Percentiles rank a stretch among this genome's conserved stretches.
Evolutionary conservation across 2,888 invertebrate species (phyloP).

Genomic region (Luffia ferchaultella): DNA sequence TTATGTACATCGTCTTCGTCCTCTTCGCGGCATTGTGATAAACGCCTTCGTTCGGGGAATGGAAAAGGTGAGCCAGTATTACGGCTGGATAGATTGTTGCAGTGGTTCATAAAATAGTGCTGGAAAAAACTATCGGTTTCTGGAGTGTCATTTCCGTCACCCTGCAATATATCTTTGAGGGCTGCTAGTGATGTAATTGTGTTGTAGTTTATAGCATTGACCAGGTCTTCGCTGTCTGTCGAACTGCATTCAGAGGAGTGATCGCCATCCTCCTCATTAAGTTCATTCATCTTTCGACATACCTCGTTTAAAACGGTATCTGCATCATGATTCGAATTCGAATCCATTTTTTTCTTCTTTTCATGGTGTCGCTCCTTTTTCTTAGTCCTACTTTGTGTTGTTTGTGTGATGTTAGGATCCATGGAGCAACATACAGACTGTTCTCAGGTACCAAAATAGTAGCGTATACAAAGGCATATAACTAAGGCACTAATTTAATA

Average conservation of each 20-base stretch:
- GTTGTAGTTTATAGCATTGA: conserved; percentile 74
- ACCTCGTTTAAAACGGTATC: conserved; percentile 24
- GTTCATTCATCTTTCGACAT: too few species aligned
- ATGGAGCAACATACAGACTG: too few species aligned
- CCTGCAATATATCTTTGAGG: conserved; percentile 72
- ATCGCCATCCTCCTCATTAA: conserved; percentile 20
- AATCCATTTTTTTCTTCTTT: conserved; percentile 43
- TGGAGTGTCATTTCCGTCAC: conserved; percentile 62
- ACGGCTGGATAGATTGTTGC: conserved; percentile 73
- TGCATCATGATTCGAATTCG: conserved; percentile 13
- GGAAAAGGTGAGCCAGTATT: conserved; percentile 54
- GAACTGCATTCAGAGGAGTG: conserved; percentile 49
- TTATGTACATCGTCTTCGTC: conserved; percentile 76
- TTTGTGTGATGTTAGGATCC: too few species aligned
- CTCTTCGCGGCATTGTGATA: conserved; percentile 86
- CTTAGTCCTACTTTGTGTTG: too few species aligned
- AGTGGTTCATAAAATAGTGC: conserved; percentile 77
- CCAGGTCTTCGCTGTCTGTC: conserved; percentile 70
- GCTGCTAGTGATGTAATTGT: conserved; percentile 74
- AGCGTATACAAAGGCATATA: too few species aligned
- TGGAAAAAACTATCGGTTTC: conserved; percentile 72
- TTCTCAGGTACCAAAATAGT: too few species aligned
- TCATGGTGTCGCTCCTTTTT: conserved; percentile 52
- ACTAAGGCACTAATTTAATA: too few species aligned
- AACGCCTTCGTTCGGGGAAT: conserved; percentile 69